Percentiles rank a stretch among this genome's conserved stretches.
Evolutionary conservation across 1,140 invertebrate genomes (phyloP).

Genomic region (Mamestra configurata): DNA sequence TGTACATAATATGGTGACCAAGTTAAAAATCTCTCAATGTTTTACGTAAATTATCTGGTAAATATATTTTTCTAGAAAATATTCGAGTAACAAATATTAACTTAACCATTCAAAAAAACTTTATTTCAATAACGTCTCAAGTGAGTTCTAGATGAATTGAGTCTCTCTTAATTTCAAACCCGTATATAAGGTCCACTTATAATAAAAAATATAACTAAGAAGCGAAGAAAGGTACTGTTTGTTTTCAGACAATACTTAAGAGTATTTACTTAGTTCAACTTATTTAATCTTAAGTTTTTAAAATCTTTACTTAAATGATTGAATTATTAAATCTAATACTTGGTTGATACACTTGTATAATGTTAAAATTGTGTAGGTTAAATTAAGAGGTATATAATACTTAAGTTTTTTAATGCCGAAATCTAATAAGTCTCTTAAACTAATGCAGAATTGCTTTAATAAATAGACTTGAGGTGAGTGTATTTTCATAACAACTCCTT

Average conservation of each 20-base stretch:
- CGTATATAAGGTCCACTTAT: neutral
- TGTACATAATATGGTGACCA: no score
- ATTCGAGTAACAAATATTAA: no score
- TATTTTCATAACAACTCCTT: neutral
- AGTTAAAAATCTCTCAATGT: no score
- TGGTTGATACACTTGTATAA: neutral
- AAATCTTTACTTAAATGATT: neutral
- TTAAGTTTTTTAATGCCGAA: neutral
- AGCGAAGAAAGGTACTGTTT: neutral
- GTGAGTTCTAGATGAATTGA: neutral
- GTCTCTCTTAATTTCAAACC: neutral
- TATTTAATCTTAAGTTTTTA: conserved; percentile 4
- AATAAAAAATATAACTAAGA: neutral
- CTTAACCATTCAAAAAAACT: neutral
- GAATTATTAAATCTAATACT: neutral
- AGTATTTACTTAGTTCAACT: neutral
- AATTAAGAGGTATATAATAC: neutral
- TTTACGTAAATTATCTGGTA: no score
- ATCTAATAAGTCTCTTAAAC: conserved; percentile 2
- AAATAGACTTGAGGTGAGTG: neutral
- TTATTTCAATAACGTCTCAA: neutral
- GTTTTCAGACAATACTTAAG: neutral
- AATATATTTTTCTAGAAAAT: no score
- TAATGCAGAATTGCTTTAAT: neutral
- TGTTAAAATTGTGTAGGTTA: neutral